These are phyloP conservation scores for Edolisoma coerulescens DNA, from an alignment of 2,113 vertebrate genomes.

Conservation along the genomic window DNA sequence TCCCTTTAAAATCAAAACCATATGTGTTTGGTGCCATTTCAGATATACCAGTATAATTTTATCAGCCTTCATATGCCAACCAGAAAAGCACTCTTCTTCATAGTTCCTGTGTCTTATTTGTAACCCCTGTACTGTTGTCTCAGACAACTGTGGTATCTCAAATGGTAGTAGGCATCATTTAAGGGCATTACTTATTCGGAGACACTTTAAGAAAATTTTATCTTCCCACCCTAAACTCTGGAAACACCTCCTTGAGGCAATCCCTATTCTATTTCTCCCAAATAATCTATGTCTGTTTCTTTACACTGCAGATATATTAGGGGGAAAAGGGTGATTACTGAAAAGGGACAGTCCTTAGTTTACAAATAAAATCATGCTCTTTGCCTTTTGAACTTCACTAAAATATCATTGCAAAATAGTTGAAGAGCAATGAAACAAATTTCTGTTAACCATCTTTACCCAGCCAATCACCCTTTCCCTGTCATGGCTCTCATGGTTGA, in stretches of 20 bases:
- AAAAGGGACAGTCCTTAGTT: neutral
- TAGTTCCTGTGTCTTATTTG: neutral
- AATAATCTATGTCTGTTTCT: neutral
- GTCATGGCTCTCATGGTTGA: fast-evolving
- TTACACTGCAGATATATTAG: neutral
- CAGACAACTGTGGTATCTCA: neutral
- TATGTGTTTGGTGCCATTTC: neutral
- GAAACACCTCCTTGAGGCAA: neutral
- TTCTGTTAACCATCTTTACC: neutral
- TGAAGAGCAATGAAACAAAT: neutral
- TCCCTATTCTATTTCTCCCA: neutral
- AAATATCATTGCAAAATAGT: neutral
- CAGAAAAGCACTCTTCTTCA: neutral
- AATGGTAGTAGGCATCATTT: neutral
- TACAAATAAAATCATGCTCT: neutral
- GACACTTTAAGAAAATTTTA: neutral
- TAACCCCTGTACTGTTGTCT: neutral
- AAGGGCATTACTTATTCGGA: neutral
- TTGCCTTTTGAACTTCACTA: neutral
- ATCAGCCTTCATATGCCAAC: neutral
- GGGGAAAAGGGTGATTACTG: neutral
- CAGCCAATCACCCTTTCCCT: neutral
- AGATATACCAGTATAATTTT: neutral
- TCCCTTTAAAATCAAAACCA: neutral
- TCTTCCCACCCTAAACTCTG: neutral